Base-by-base conservation (phyloP, 1,140 invertebrate genomes). In the Cherax destructor region DNA sequence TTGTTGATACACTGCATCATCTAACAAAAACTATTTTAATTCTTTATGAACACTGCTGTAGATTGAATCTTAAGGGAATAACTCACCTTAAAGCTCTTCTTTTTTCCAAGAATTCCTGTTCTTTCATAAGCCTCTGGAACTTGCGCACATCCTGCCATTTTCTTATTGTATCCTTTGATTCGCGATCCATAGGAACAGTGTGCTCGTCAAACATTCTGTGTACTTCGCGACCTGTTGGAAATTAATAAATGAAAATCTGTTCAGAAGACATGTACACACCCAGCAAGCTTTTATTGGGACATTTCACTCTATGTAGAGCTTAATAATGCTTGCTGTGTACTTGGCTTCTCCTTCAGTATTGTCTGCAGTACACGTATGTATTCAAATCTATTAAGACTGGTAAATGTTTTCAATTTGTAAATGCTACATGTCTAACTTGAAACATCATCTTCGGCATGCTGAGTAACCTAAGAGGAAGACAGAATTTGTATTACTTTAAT, bases 51-150 rank as follows among this genome's bases (percentile, higher is more conserved):
- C 30, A 41, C 30, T 41, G 30, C 30, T 41, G 30, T 41, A 41
- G 2, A 2, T 1, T 41, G 30, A 69, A 69, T 6, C 65, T 18
- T 21, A 21, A 18, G 5, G 13, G 5, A 69, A 91, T 91, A 94
- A 94, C 94, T 92, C 94, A 96, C 95, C 95, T 96, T 88, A 94
- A 94, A 50, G 94, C 94, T 94, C 94, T 96, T 61, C 95, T 95
- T 93, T 96, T 96, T 65, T 94, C 93, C 90, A 96, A 95, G 93
- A 95, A 95, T 30, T 95, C 76, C 93, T 97, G 96, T 94, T 97
- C 97, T 93, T 95, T 95, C 93, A 96, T 97, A 1, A 96, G 93
- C 59, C 95, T 93, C 24, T 96, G 94, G 93, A 97, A 98, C 93
- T 96, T 96, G 21, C 94, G 94, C 1, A 97, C 96, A 93, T 49